phyloP scores from a whole-genome alignment of 2,888 invertebrate genomes.

The Antitype chi region DNA sequence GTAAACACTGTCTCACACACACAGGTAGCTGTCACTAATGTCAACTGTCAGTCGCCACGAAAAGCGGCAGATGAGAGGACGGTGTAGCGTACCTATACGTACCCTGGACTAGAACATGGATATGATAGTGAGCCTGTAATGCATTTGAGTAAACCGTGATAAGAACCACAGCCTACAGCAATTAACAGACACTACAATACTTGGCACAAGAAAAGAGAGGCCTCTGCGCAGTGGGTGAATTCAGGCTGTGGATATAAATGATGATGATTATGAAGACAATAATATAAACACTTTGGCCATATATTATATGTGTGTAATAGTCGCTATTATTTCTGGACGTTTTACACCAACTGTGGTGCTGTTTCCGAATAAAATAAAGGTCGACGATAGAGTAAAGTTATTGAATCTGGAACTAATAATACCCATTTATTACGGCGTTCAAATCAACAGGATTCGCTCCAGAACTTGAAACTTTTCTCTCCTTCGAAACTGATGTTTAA shows the following conservation, averaged over 20 bases:
- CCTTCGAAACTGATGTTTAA: no score
- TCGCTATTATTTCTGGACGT: background rate
- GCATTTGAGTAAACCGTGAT: no score
- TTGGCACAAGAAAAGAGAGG: background rate
- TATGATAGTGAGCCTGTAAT: no score
- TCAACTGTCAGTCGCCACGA: no score
- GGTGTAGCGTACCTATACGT: no score
- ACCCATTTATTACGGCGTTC: background rate
- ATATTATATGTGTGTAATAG: background rate
- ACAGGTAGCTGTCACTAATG: no score
- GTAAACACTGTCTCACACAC: no score
- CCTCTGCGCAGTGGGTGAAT: background rate
- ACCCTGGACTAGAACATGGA: no score
- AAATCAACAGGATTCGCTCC: background rate
- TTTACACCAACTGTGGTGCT: background rate
- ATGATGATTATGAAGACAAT: no score
- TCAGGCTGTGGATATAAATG: background rate
- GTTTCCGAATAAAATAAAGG: background rate
- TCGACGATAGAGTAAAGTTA: background rate
- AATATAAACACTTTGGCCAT: background rate
- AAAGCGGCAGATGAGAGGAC: no score
- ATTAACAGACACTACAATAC: no score
- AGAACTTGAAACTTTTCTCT: background rate
- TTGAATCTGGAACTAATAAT: background rate
- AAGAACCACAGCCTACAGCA: no score